Conservation (phyloP, 2,113 vertebrate genomes). For the Morone saxatilis region DNA sequence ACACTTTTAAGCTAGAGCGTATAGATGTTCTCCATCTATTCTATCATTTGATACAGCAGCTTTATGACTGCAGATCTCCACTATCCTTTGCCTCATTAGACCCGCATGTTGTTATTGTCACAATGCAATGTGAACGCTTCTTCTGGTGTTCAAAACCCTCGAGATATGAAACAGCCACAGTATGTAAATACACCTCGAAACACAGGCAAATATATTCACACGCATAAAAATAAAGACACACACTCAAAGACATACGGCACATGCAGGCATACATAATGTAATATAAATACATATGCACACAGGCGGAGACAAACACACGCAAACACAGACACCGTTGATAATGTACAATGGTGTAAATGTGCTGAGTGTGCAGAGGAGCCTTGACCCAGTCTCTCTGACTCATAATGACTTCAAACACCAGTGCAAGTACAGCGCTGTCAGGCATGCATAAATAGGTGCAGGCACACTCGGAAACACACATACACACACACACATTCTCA, state of each 20-base stretch:
- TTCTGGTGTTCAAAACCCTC: constrained; percentile 24
- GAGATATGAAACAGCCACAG: constrained; percentile 32
- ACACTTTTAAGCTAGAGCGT: not conserved
- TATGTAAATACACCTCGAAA: constrained; percentile 48
- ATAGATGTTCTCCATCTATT: not conserved
- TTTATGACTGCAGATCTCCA: constrained; percentile 1
- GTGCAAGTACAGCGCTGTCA: constrained; percentile 41
- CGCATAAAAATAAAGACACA: constrained; percentile 27
- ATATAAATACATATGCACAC: constrained; percentile 35
- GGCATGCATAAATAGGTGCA: constrained; percentile 43
- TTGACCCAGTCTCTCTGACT: constrained; percentile 68
- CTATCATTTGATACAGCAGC: not conserved
- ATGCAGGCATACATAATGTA: constrained; percentile 53
- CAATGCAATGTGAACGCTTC: constrained; percentile 22
- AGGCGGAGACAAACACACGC: not conserved
- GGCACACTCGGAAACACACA: not conserved
- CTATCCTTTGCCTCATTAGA: constrained; percentile 41
- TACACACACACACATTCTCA: constrained; percentile 15
- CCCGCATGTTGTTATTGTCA: constrained; percentile 50
- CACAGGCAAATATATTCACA: constrained; percentile 35
- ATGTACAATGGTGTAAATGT: constrained; percentile 51
- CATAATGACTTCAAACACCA: constrained; percentile 66
- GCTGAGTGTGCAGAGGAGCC: constrained; percentile 71
- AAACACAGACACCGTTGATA: constrained; percentile 16
- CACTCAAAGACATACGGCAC: constrained; percentile 43